Conservation (phyloP, 2,113 vertebrate genomes). For the Trichechus manatus region DNA sequence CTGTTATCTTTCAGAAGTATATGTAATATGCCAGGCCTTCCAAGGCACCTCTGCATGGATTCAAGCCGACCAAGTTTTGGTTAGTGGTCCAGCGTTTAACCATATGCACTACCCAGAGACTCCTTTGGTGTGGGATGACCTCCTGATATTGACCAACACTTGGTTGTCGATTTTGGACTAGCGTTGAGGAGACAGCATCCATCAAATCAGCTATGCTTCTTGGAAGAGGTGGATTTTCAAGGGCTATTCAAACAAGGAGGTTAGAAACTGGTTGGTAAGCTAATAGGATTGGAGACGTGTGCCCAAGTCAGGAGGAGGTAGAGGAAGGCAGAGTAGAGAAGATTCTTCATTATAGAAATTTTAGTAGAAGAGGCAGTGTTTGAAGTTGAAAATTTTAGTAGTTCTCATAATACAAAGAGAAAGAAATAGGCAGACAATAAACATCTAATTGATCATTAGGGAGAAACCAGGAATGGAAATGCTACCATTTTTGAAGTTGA, state of each 20-base stretch:
- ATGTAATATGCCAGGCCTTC: no score
- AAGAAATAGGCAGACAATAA: not conserved
- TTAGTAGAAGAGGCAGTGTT: not conserved
- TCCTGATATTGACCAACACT: not conserved
- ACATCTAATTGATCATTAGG: not conserved
- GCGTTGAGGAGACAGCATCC: not conserved
- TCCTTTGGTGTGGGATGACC: not conserved
- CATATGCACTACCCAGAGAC: no score
- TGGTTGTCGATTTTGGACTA: not conserved
- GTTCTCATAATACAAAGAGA: not conserved
- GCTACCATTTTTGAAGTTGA: not conserved
- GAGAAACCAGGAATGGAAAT: not conserved
- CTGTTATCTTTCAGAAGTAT: no score
- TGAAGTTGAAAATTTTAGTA: not conserved
- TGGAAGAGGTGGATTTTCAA: not conserved
- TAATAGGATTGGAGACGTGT: not conserved
- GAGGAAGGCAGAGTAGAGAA: not conserved
- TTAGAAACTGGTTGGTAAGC: not conserved
- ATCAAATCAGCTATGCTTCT: not conserved
- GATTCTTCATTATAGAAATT: not conserved
- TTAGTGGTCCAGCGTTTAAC: no score
- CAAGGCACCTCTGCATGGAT: no score
- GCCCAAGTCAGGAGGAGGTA: not conserved
- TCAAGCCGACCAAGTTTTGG: no score
- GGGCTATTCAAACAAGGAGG: not conserved